Percentiles rank a stretch among this genome's conserved stretches.
phyloP scores from a whole-genome alignment of 2,888 invertebrate species.

The Drosophila gaucha region DNA sequence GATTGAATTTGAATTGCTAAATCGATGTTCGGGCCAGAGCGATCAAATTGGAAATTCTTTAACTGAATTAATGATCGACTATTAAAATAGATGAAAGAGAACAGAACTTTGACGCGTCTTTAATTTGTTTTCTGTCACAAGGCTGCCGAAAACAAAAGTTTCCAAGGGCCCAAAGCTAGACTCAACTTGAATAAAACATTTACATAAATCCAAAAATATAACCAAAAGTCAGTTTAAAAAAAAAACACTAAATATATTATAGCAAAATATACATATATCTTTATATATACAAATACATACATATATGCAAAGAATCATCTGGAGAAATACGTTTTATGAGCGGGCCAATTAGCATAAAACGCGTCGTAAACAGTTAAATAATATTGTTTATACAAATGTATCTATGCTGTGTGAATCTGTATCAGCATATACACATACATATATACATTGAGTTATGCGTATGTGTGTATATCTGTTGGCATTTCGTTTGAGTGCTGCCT shows the following conservation, averaged over 20 bases:
- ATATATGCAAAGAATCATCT: conserved; percentile 34
- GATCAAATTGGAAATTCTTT: conserved; percentile 58
- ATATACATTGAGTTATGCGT: conserved; percentile 2
- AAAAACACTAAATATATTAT: conserved; percentile 1
- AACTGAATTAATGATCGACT: conserved; percentile 69
- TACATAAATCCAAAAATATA: conserved; percentile 49
- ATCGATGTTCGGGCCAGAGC: conserved; percentile 44
- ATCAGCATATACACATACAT: conserved; percentile 1
- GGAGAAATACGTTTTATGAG: conserved; percentile 58
- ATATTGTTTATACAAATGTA: conserved; percentile 66
- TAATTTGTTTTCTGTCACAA: conserved; percentile 51
- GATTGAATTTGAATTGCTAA: conserved; percentile 78
- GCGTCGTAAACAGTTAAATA: conserved; percentile 80
- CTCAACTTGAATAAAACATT: conserved; percentile 33
- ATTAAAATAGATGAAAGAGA: conserved; percentile 47
- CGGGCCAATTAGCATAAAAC: conserved; percentile 74
- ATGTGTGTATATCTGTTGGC: conserved; percentile 22
- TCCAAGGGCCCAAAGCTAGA: conserved; percentile 26
- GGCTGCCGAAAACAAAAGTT: conserved; percentile 64
- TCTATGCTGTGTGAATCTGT: conserved; percentile 36
- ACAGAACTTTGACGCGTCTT: conserved; percentile 42
- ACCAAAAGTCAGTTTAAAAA: conserved; percentile 41
- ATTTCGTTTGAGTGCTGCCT: conserved; percentile 72
- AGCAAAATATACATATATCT: neutral
- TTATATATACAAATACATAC: neutral